Evolutionary conservation across 2,888 invertebrate species (phyloP).

Genomic region (Sarcophaga caerulescens): DNA sequence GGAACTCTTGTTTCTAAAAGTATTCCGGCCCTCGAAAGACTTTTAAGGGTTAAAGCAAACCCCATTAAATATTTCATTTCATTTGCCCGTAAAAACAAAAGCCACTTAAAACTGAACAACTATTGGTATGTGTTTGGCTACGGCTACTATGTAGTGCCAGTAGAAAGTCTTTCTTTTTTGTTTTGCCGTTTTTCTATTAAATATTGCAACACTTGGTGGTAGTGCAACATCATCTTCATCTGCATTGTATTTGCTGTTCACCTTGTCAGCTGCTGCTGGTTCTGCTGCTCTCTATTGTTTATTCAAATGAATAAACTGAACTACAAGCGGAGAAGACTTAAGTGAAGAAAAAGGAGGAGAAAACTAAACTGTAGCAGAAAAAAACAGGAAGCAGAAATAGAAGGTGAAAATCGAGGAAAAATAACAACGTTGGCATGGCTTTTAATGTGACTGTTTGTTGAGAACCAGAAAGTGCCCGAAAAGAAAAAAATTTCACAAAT

Average conservation of each 20-base stretch:
- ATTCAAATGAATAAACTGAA: slow-evolving; percentile 38
- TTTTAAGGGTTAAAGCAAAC: neutral
- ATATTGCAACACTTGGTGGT: slow-evolving; percentile 38
- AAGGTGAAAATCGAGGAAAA: neutral
- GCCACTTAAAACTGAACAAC: slow-evolving; percentile 19
- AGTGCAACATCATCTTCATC: too few species aligned
- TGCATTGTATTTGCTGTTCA: too few species aligned
- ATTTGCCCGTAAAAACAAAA: slow-evolving; percentile 13
- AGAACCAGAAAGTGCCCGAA: too few species aligned
- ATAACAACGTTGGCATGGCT: too few species aligned
- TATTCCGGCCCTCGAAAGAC: neutral
- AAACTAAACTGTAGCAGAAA: slow-evolving; percentile 13
- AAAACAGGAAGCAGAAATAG: neutral
- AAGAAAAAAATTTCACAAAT: too few species aligned
- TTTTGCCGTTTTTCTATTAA: neutral
- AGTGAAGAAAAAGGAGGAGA: neutral
- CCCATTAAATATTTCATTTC: slow-evolving; percentile 16
- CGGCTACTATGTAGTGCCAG: too few species aligned
- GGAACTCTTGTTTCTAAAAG: neutral
- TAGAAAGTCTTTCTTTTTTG: neutral
- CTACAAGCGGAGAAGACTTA: neutral
- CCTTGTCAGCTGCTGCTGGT: too few species aligned
- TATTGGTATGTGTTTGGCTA: neutral
- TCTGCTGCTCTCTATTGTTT: slow-evolving; percentile 15
- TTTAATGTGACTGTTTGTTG: too few species aligned